phyloP scores from a whole-genome alignment of 2,797 vertebrate genomes.

The Diceros bicornis region DNA sequence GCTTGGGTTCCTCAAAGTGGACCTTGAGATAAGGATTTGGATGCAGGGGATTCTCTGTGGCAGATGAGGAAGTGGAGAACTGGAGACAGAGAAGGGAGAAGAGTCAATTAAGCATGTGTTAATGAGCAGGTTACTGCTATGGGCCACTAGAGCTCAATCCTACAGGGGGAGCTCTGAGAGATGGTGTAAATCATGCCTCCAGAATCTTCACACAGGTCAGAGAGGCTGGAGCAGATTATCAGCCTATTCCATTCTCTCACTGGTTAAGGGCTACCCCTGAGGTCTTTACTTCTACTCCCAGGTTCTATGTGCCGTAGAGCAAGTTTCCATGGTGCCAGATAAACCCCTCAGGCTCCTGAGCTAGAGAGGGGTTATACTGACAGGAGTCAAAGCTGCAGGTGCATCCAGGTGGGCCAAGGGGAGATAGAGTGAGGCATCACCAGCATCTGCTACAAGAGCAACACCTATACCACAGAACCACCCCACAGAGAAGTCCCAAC shows the following conservation, averaged over 20 bases:
- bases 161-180: background rate
- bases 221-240: background rate
- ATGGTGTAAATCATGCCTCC: background rate
- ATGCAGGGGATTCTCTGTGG: background rate
- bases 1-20: background rate
- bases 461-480: background rate
- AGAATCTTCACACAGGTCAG: background rate
- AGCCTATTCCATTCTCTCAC: background rate
- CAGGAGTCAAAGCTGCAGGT: background rate
- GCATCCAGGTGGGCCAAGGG: background rate
- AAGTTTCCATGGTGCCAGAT: background rate
- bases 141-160: background rate
- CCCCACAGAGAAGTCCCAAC: background rate
- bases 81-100: background rate
- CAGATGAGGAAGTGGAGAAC: background rate
- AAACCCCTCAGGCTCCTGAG: background rate
- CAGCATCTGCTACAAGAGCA: background rate
- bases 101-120: background rate
- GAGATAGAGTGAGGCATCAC: background rate
- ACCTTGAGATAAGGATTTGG: background rate
- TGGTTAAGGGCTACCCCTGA: background rate
- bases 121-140: background rate
- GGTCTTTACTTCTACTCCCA: constrained; percentile 21
- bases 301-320: background rate
- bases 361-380: background rate